These are phyloP conservation scores for Oryzias melastigma DNA, from an alignment of 2,113 vertebrate species.

Conservation along the genomic window DNA sequence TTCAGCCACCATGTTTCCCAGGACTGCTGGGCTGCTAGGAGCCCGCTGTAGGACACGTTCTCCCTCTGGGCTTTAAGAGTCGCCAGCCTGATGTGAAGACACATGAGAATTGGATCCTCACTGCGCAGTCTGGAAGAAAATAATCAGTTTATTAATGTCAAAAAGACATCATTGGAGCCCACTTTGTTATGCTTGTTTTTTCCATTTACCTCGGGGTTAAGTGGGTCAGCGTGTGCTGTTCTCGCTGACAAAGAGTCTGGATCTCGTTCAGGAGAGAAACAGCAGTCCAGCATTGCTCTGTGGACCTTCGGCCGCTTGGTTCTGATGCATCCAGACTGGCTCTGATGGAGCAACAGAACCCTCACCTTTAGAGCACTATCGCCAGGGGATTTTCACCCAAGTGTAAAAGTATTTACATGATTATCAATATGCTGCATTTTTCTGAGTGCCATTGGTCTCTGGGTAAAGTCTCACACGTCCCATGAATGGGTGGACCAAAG, in stretches of 20 bases:
- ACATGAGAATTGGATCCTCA: slow-evolving; percentile 48
- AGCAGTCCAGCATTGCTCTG: slow-evolving; percentile 65
- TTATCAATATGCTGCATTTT: too few species aligned
- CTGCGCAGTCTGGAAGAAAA: slow-evolving; percentile 48
- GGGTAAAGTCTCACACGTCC: too few species aligned
- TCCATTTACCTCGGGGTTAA: slow-evolving; percentile 62
- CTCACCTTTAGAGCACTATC: neutral
- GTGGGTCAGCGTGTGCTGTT: slow-evolving; percentile 52
- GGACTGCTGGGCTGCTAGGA: slow-evolving; percentile 68
- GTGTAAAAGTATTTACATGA: too few species aligned
- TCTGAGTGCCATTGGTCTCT: too few species aligned
- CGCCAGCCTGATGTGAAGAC: slow-evolving; percentile 63
- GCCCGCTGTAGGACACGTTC: slow-evolving; percentile 56
- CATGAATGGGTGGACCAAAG: too few species aligned
- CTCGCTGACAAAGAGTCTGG: slow-evolving; percentile 50
- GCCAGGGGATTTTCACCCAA: too few species aligned
- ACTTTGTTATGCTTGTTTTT: neutral
- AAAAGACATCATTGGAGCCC: neutral
- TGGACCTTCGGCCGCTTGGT: slow-evolving; percentile 23
- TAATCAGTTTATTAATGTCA: neutral
- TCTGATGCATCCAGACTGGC: slow-evolving; percentile 16
- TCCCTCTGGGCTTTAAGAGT: slow-evolving; percentile 70
- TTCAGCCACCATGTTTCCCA: slow-evolving; percentile 74
- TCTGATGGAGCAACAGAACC: slow-evolving; percentile 26
- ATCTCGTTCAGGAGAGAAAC: slow-evolving; percentile 62